A percentile compares a stretch with the other conserved stretches of the same genome.
Evolutionary conservation across 1,140 invertebrate genomes (phyloP).

Genomic region (Zophobas atratus): DNA sequence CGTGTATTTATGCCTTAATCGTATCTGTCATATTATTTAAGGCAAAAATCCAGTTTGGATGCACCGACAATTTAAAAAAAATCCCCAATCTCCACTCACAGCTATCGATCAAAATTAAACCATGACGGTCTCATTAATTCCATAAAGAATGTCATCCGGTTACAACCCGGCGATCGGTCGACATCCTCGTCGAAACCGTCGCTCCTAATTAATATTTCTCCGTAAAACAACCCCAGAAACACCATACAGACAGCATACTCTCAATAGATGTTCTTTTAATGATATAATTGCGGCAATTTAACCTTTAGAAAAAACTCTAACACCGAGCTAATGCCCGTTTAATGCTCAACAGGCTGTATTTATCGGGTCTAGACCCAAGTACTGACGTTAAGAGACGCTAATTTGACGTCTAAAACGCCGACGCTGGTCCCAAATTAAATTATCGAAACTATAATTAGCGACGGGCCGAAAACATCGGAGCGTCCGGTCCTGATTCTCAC

Average conservation of each 20-base stretch:
- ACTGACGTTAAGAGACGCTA: constrained; percentile 39
- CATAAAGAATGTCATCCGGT: neutral
- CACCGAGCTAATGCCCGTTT: constrained; percentile 33
- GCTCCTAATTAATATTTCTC: constrained; percentile 18
- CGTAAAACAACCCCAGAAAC: constrained; percentile 6
- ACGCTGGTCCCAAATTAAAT: constrained; percentile 37
- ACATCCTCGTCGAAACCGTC: neutral
- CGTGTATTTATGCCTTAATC: too few species aligned
- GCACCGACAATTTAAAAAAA: neutral
- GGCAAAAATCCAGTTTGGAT: neutral
- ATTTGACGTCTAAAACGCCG: constrained; percentile 36
- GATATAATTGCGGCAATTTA: constrained; percentile 38
- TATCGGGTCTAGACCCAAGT: constrained; percentile 13
- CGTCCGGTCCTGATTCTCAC: constrained; percentile 11
- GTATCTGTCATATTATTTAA: too few species aligned
- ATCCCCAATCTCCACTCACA: neutral
- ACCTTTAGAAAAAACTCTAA: constrained; percentile 30
- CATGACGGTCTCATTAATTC: neutral
- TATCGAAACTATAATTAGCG: constrained; percentile 31
- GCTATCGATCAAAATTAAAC: neutral
- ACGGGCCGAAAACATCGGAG: neutral
- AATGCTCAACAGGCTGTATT: constrained; percentile 34
- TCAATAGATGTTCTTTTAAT: constrained; percentile 41
- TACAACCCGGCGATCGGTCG: neutral
- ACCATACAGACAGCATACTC: constrained; percentile 15